Evolutionary conservation across 2,113 vertebrate genomes (phyloP), one percentile per base, ranked within the genome.

Genomic region (Paraplagusia blochii): DNA sequence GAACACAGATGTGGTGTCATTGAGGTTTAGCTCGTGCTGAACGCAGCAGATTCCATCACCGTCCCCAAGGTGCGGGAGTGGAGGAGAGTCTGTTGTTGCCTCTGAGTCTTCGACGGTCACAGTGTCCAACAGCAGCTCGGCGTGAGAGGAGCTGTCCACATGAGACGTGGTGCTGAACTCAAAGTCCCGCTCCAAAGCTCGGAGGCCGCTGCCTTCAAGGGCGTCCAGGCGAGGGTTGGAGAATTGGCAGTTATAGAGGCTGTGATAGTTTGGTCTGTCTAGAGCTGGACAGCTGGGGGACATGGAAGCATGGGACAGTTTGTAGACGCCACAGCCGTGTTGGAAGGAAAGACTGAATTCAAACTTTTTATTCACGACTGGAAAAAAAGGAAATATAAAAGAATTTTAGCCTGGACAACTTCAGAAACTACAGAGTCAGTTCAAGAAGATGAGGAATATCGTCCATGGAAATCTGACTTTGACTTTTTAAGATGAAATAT

Each of bases 261-360:
- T 90, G 83, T 77, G 90, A 57, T 53, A 90, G 29, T 90, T 86
- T 0, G 89, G 79, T 44, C 88, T 91, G 2, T 90, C 91, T 1
- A 72, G 75, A 7, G 80, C 64, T 1, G 85, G 87, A 51, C 70
- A 83, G 68, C 16, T 58, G 6, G 64, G 69, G 12, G 82, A 81
- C 69, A 77, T 83, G 53, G 90, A 84, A 47, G 89, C 90, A 8
- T 80, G 91, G 48, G 92, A 87, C 66, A 97, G 89, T 70, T 88
- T 95, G 86, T 97, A 98, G 75, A 97, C 90, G 2, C 93, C 91
- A 13, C 88, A 95, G 15, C 93, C 93, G 79, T 90, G 92, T 62
- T 95, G 95, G 80, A 98, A 94, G 1, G 96, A 98, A 18, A 98
- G 86, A 73, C 85, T 95, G 90, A 99, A 96, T 74, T 97, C 91